Evolutionary conservation across 2,797 vertebrate genomes (phyloP), one percentile per base, ranked within the genome.

Genomic region (Caiman crocodilus): DNA sequence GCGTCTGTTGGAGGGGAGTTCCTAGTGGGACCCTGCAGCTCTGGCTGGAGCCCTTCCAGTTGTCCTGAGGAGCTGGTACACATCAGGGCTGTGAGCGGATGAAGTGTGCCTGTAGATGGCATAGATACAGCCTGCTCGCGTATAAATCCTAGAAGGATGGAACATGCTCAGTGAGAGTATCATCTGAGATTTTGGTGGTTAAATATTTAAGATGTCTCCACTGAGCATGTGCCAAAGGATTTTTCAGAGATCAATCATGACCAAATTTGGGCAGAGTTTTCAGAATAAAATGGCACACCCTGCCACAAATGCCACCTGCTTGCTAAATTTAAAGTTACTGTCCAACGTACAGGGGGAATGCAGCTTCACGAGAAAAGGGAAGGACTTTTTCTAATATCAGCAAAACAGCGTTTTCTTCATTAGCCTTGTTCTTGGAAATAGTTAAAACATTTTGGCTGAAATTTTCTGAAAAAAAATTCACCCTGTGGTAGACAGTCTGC

Each of bases 1-100:
- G 21, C 17, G 9, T 17, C n/a, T 65, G 64, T n/a, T 4, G 15
- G 14, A 7, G 28, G 14, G 15, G 14, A n/a, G n/a, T 65, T 65
- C 55, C 0, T 50, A 50, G 0, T 3, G 4, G n/a, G 60, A 59
- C 0, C 1, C 67, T 87, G 57, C 76, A 32, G 1, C 73, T 84
- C 26, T 8, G 13, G 59, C 15, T 50, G 9, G 20, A 87, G 59
- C 21, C 57, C 32, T 63, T 3, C 15, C 42, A 1, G 0, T 42
- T 86, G 60, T 13, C 32, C n/a, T 64, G 67, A 87, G 85, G 69
- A 90, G 79, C 74, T 88, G 83, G 50, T 87, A 84, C 6, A 4
- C 0, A 3, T 18, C 56, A 11, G 84, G 77, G 35, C 25, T 89
- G 56, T 90, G 78, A 0, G 1, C 0, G 1, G 35, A 28, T 79